A percentile compares a stretch with the other conserved stretches of the same genome.
Evolutionary conservation across 2,113 vertebrate species (phyloP).

Genomic region (Hypocryptadius cinnamomeus): DNA sequence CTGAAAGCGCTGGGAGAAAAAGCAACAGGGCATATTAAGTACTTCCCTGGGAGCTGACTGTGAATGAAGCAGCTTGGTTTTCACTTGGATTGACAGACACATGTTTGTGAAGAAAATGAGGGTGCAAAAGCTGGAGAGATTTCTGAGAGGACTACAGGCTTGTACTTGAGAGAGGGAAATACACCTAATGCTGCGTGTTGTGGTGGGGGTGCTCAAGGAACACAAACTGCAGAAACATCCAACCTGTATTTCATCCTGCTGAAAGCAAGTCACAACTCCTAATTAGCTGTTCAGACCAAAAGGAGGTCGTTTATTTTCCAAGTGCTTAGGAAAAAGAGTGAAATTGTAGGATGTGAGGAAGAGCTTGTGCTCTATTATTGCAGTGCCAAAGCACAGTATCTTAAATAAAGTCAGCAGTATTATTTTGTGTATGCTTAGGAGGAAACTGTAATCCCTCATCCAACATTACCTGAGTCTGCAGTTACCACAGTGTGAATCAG

Average conservation of each 20-base stretch:
- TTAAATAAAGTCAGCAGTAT: not conserved
- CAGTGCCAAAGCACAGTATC: not conserved
- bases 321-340: not conserved
- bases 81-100: not conserved
- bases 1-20: not conserved
- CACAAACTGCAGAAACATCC: not conserved
- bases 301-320: not conserved
- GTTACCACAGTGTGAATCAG: not conserved
- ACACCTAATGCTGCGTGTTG: not conserved
- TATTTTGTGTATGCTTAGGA: not conserved
- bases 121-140: not conserved
- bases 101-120: not conserved
- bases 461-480: not conserved
- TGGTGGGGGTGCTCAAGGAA: not conserved
- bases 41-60: not conserved
- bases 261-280: not conserved
- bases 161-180: not conserved
- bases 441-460: not conserved
- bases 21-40: not conserved
- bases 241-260: not conserved
- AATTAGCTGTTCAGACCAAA: not conserved
- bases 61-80: not conserved
- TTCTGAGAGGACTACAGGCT: not conserved
- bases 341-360: not conserved
- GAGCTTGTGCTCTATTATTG: not conserved